A percentile compares a stretch with the other conserved stretches of the same genome.
Evolutionary conservation across 2,888 invertebrate species (phyloP).

Genomic region (Drosophila lacicola): DNA sequence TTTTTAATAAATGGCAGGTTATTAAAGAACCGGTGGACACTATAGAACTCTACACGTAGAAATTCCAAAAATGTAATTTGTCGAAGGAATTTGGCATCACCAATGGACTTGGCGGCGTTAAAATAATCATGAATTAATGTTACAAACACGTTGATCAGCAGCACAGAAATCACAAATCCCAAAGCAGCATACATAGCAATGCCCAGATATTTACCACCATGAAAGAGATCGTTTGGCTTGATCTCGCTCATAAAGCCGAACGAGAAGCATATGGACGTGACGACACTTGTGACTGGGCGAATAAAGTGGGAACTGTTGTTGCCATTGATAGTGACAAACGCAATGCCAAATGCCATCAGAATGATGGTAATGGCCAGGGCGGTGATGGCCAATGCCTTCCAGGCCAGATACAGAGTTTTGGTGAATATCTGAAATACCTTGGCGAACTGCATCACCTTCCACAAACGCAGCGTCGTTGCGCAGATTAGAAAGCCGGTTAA

Average conservation of each 20-base stretch:
- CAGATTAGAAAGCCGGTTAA: constrained; percentile 76
- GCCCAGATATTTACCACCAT: constrained; percentile 75
- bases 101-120: constrained; percentile 39
- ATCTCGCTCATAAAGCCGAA: constrained; percentile 72
- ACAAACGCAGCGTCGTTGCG: constrained; percentile 79
- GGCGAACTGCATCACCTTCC: constrained; percentile 83
- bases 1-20: not conserved
- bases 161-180: constrained; percentile 69
- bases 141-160: constrained; percentile 80
- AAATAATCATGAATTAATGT: constrained; percentile 77
- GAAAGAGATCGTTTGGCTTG: constrained; percentile 56
- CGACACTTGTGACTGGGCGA: constrained; percentile 55
- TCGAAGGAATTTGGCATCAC: constrained; percentile 4
- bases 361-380: constrained; percentile 66
- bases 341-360: constrained; percentile 69
- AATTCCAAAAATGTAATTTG: constrained; percentile 74
- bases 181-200: constrained; percentile 71
- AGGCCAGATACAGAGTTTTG: constrained; percentile 67
- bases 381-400: constrained; percentile 59
- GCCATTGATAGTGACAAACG: constrained; percentile 77
- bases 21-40: not conserved
- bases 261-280: constrained; percentile 71
- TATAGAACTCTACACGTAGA: constrained; percentile 57
- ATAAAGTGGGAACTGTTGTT: constrained; percentile 67
- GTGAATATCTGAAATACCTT: constrained; percentile 78